Evolutionary conservation across 2,113 vertebrate genomes (phyloP).

Genomic region (Pica pica): DNA sequence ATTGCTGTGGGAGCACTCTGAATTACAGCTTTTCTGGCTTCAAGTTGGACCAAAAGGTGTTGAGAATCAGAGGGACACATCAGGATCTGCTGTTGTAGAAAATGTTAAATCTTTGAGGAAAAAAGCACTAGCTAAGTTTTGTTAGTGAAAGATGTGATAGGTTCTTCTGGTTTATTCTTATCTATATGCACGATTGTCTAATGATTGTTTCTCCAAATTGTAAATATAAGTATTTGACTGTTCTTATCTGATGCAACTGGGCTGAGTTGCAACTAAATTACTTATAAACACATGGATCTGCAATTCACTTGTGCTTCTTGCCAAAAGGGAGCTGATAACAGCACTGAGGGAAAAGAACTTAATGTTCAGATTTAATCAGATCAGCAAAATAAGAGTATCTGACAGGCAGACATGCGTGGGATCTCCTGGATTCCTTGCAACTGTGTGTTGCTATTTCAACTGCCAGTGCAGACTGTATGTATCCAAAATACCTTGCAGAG

Average conservation of each 20-base stretch:
- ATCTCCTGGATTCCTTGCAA: not conserved
- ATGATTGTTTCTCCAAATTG: not conserved
- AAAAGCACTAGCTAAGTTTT: not conserved
- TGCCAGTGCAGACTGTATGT: not conserved
- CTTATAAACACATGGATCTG: not conserved
- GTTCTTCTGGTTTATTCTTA: conserved; percentile 1
- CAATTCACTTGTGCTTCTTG: not conserved
- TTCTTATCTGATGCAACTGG: not conserved
- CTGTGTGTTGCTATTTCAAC: not conserved
- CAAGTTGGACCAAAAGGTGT: not conserved
- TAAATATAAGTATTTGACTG: not conserved
- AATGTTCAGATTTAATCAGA: conserved; percentile 42
- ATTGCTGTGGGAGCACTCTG: not conserved
- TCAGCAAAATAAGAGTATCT: not conserved
- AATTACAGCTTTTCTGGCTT: not conserved
- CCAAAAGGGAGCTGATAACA: not conserved
- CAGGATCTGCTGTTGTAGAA: not conserved
- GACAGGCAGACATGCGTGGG: not conserved
- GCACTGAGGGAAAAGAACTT: not conserved
- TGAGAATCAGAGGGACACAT: not conserved
- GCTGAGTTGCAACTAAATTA: not conserved
- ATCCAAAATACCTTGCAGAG: not conserved
- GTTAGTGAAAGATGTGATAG: not conserved
- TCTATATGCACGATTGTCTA: not conserved
- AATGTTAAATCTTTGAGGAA: not conserved